Percentiles rank a stretch among this genome's conserved stretches.
Conservation (phyloP, 1,140 invertebrate genomes). For the Drosophila micromelanica region DNA sequence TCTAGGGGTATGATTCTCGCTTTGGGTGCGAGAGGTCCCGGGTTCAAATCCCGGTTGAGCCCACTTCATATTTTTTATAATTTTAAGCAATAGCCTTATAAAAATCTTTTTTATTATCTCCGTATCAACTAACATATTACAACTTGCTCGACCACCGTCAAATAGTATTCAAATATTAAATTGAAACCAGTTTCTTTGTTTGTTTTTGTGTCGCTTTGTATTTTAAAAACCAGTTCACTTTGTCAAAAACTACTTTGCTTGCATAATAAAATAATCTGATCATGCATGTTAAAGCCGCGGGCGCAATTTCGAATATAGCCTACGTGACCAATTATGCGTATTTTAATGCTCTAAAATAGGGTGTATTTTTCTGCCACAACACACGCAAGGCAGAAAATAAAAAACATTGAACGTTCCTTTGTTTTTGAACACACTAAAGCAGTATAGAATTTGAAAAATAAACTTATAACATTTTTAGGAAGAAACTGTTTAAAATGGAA, state of each 20-base stretch:
- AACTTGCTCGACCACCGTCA: neutral
- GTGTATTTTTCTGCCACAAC: neutral
- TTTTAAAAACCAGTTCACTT: neutral
- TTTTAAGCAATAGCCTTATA: too few species aligned
- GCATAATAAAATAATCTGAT: conserved; percentile 31
- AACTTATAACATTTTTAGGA: too few species aligned
- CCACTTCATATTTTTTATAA: conserved; percentile 64
- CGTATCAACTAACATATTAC: too few species aligned
- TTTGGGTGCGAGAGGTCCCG: conserved; percentile 96
- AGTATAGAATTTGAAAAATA: too few species aligned
- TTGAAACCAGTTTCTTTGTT: conserved; percentile 20
- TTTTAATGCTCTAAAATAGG: neutral
- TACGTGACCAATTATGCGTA: conserved; percentile 13
- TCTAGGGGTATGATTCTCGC: conserved; percentile 96
- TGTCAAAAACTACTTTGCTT: conserved; percentile 22
- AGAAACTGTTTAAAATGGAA: too few species aligned
- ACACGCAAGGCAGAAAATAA: neutral
- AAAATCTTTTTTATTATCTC: too few species aligned
- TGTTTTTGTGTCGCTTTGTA: neutral
- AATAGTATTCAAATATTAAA: neutral
- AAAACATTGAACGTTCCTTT: too few species aligned
- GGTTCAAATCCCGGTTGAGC: conserved; percentile 94
- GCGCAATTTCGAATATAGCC: conserved; percentile 6
- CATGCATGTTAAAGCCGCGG: conserved; percentile 10
- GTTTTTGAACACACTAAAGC: too few species aligned